Evolutionary conservation across 2,113 vertebrate genomes (phyloP).

Genomic region (Micronycteris hirsuta): DNA sequence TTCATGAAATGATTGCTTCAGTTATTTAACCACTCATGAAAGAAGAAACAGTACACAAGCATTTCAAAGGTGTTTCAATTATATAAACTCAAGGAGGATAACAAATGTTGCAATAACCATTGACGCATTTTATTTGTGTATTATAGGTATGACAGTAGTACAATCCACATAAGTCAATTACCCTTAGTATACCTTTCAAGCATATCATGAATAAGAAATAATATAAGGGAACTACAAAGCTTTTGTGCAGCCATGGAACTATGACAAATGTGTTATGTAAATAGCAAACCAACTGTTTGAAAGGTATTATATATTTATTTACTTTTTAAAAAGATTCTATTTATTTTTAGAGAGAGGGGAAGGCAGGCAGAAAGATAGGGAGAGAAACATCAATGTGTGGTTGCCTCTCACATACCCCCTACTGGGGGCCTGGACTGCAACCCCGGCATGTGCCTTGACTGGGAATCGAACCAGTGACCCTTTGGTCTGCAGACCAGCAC

Average conservation of each 20-base stretch:
- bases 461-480: too few relatives aligned
- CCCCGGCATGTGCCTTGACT: too few relatives aligned
- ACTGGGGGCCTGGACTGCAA: too few relatives aligned
- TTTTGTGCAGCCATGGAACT: neutral
- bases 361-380: too few relatives aligned
- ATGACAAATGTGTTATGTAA: constrained; percentile 12
- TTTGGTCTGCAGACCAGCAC: too few relatives aligned
- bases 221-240: neutral
- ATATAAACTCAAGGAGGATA: constrained; percentile 29
- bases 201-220: neutral
- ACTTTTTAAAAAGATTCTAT: too few relatives aligned
- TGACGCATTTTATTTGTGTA: neutral
- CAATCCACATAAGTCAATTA: constrained; percentile 24
- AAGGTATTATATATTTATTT: neutral
- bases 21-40: constrained; percentile 46
- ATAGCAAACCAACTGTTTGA: neutral
- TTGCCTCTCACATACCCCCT: too few relatives aligned
- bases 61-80: constrained; percentile 41
- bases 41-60: constrained; percentile 7
- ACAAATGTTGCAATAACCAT: neutral
- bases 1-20: constrained; percentile 39
- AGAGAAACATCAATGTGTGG: too few relatives aligned
- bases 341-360: too few relatives aligned
- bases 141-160: neutral
- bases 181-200: neutral